Base-by-base conservation (phyloP, 2,888 invertebrate species). In the Agonopterix arenella region DNA sequence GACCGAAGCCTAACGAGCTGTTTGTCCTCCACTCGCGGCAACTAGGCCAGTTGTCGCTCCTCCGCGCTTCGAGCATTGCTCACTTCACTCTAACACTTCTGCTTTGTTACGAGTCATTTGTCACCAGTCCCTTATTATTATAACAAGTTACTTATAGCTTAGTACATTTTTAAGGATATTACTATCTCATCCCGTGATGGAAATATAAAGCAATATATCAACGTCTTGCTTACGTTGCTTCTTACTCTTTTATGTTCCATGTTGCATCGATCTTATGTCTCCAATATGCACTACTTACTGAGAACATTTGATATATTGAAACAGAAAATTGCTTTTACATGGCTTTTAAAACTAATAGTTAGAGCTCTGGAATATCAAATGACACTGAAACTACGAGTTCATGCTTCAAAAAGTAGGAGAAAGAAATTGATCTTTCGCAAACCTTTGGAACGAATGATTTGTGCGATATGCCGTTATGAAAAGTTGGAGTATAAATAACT, bases 1-100 rank as follows among this genome's bases (percentile, higher is more conserved):
- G 69, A 67, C 68, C 72, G 75, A 69, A 73, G 75, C 72, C 77
- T 89, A 89, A 89, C 89, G 88, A 88, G 86, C 80, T 86, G 86
- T 88, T 89, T 89, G 89, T 89, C 83, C 83, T 84, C 80, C 77
- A 82, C 76, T 80, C 70, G 73, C 72, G 68, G 68, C 67, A 70
- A 76, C 71, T 78, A 67, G 72, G 73, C 70, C 72, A 68, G 62
- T 62, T 71, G 74, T 75, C 70, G 62, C 63, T 66, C 58, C 52
- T 56, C 64, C 43, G 40, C 38, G 36, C 41, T 37, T 44, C 44
- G 13, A 18, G 41, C 46, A 36, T 44, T 36, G 44, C 36, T 38
- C 49, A 51, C 45, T 53, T 36, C 28, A 28, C 28, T 28, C 28
- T 28, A 5, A 28, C 28, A 28, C 28, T 28, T 28, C 7, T 28